Percentiles rank a stretch among this genome's conserved stretches.
Evolutionary conservation across 92 coral and sea anemone genomes (phyloP).

Genomic region (Desmophyllum pertusum): DNA sequence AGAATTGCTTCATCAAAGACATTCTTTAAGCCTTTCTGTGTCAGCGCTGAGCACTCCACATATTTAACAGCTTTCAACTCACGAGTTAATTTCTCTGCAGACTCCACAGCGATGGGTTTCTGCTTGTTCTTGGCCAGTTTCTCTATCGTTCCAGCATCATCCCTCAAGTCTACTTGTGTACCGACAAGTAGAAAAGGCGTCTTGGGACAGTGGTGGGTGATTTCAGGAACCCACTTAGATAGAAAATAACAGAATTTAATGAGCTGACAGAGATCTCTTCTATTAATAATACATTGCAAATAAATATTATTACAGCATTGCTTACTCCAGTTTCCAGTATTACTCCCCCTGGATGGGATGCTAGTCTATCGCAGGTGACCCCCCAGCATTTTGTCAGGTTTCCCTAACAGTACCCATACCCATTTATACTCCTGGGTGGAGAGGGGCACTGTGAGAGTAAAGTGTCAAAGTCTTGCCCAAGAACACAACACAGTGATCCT

Average conservation of each 20-base stretch:
- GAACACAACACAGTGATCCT: no score
- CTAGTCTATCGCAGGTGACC: no score
- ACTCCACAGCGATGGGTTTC: constrained; percentile 91
- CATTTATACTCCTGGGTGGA: no score
- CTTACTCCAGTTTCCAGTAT: no score
- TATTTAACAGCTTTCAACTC: constrained; percentile 94
- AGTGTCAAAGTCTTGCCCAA: no score
- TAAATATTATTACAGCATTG: no score
- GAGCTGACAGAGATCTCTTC: no score
- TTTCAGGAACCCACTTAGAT: constrained; percentile 97
- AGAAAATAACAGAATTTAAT: not conserved
- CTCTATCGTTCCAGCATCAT: constrained; percentile 95
- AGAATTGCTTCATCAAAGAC: constrained; percentile 98
- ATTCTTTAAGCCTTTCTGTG: constrained; percentile 95
- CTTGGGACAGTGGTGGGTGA: constrained; percentile 98
- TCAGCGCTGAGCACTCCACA: constrained; percentile 92
- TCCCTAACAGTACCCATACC: no score
- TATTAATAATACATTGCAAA: no score
- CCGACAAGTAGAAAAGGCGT: constrained; percentile 99
- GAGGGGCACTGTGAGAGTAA: no score
- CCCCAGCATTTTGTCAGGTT: no score
- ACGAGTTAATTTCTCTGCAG: constrained; percentile 88
- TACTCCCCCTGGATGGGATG: no score
- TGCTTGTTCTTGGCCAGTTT: constrained; percentile 97
- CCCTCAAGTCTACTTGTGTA: constrained; percentile 97